These are phyloP conservation scores for Xylota sylvarum DNA, from an alignment of 2,888 invertebrate genomes.

Conservation along the genomic window DNA sequence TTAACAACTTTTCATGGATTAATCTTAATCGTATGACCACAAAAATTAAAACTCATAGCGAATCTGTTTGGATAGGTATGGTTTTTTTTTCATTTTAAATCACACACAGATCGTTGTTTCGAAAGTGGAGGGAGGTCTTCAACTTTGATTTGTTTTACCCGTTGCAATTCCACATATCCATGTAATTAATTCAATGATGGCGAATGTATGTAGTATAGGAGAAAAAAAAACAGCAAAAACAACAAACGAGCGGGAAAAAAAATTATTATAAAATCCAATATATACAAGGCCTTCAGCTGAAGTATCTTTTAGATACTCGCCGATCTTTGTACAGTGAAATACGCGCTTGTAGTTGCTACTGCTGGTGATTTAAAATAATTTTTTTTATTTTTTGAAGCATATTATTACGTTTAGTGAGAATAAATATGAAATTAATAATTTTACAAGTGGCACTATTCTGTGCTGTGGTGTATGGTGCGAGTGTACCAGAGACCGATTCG, in stretches of 20 bases:
- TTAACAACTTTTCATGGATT: neutral
- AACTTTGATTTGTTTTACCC: conserved; percentile 60
- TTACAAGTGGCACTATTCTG: conserved; percentile 64
- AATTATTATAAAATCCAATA: conserved; percentile 59
- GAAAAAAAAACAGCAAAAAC: conserved; percentile 31
- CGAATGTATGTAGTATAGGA: conserved; percentile 50
- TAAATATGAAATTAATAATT: conserved; percentile 62
- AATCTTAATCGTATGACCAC: neutral
- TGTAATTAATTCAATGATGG: conserved; percentile 69
- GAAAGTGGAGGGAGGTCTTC: conserved; percentile 69
- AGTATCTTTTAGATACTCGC: conserved; percentile 73
- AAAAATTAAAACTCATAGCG: conserved; percentile 2
- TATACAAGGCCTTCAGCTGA: conserved; percentile 64
- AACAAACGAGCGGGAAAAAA: conserved; percentile 36
- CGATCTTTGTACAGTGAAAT: conserved; percentile 70
- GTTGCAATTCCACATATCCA: conserved; percentile 61
- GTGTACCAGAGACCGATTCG: conserved; percentile 26
- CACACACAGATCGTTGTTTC: conserved; percentile 25
- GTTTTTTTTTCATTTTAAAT: conserved; percentile 1
- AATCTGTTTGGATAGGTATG: neutral
- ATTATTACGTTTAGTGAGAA: conserved; percentile 14
- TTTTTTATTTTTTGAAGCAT: conserved; percentile 15
- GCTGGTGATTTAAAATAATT: conserved; percentile 3
- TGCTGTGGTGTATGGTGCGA: conserved; percentile 57
- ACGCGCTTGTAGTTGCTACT: conserved; percentile 34